Evolutionary conservation across 2,113 vertebrate species (phyloP), one percentile per base, ranked within the genome.

Genomic region (Lethenteron camtschaticum): DNA sequence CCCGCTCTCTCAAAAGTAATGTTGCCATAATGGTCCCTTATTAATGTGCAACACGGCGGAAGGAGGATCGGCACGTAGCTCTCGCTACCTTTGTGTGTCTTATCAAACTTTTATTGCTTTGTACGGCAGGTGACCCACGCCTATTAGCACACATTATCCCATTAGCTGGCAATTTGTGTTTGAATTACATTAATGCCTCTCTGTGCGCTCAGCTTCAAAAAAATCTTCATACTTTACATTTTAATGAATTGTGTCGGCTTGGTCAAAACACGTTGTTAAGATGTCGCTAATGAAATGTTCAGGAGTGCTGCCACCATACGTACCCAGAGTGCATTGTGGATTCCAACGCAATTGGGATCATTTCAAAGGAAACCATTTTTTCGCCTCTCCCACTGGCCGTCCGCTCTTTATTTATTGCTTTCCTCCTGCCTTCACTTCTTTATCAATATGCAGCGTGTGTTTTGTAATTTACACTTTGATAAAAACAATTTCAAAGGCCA

Each of bases 151-250:
- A 66, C 63, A 11, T 66, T 66, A 66, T 66, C 63, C 63, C 63
- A 66, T 66, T 66, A 66, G 24, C 63, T 66, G 63, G 63, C 63
- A 66, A 66, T 66, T 66, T 66, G 63, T 66, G 63, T 66, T 66
- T 66, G 63, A 66, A 66, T 66, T 66, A 66, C 63, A 66, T 66
- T 66, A 66, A 66, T 66, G 63, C 63, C 63, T 66, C 63, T 66
- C 63, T 66, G n/a, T 24, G 63, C 24, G 63, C n/a, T 24, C 24
- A 16, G 63, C n/a, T 24, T n/a, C 63, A 16, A 24, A 24, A n/a
- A n/a, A 24, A 66, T 24, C 63, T 24, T 24, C 63, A 66, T 66
- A 16, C 63, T 66, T 66, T 66, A 66, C 24, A 66, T 66, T 66
- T 66, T 66, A 66, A 66, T 66, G 63, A 66, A n/a, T 66, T n/a